These are phyloP conservation scores for Pocillopora grandis DNA, from an alignment of 92 coral and sea anemone species.

Conservation along the genomic window DNA sequence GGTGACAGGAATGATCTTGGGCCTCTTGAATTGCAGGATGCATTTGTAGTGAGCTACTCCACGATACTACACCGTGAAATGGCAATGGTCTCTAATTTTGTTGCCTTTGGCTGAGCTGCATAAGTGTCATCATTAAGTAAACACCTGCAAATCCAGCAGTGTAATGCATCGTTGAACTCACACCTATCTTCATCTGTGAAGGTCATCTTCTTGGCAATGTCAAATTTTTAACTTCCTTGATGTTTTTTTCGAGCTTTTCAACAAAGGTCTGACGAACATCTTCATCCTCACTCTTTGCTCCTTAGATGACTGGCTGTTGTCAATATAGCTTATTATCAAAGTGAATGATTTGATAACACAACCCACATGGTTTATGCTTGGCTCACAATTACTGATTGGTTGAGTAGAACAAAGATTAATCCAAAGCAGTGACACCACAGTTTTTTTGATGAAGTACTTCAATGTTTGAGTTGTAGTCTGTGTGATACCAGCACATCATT, in stretches of 20 bases:
- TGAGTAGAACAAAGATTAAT: no score
- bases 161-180: background rate
- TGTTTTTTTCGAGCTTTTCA: background rate
- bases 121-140: background rate
- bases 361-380: background rate
- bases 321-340: background rate
- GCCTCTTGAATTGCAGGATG: conserved; percentile 35
- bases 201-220: background rate
- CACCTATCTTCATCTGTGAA: background rate
- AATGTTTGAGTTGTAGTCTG: no score
- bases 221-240: background rate
- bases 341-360: background rate
- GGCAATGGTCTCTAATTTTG: conserved; percentile 57
- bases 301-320: background rate
- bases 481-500: no score
- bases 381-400: no score
- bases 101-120: background rate
- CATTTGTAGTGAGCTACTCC: conserved; percentile 55
- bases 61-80: conserved; percentile 55
- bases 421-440: no score
- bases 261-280: background rate
- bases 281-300: background rate
- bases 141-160: conserved; percentile 24
- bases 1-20: conserved; percentile 57
- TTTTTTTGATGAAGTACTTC: no score